These are phyloP conservation scores for Carterocephalus palaemon DNA, from an alignment of 2,888 invertebrate species.

Conservation along the genomic window DNA sequence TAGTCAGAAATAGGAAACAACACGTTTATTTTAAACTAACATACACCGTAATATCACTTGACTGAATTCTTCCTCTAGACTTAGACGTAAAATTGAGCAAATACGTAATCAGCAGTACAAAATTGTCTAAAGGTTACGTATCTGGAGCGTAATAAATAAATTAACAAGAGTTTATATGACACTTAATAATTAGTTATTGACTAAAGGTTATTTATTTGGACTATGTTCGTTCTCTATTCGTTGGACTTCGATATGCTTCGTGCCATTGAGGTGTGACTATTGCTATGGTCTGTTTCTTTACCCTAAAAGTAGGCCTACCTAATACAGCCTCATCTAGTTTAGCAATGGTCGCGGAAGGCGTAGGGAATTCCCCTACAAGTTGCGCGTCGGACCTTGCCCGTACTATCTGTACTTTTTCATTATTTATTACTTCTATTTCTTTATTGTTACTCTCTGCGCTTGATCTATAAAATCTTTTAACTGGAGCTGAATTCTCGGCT, in stretches of 20 bases:
- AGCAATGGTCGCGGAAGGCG: slow-evolving; percentile 54
- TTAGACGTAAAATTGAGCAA: slow-evolving; percentile 66
- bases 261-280: slow-evolving; percentile 36
- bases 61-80: slow-evolving; percentile 59
- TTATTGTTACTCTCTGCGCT: slow-evolving; percentile 54
- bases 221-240: slow-evolving; percentile 51
- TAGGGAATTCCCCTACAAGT: slow-evolving; percentile 53
- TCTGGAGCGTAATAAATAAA: slow-evolving; percentile 52
- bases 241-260: slow-evolving; percentile 35
- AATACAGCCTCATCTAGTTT: slow-evolving; percentile 65
- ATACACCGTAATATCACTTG: slow-evolving; percentile 79
- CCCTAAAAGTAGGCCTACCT: slow-evolving; percentile 46
- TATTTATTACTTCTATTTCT: slow-evolving; percentile 59
- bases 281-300: slow-evolving; percentile 42
- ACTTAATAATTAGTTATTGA: slow-evolving; percentile 64
- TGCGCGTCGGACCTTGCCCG: slow-evolving; percentile 55
- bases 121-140: slow-evolving; percentile 32
- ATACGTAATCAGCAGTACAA: slow-evolving; percentile 44
- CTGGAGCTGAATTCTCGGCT: slow-evolving; percentile 44
- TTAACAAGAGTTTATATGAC: slow-evolving; percentile 61
- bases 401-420: slow-evolving; percentile 64
- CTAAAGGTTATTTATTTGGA: slow-evolving; percentile 49
- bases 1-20: slow-evolving; percentile 47
- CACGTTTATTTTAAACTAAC: slow-evolving; percentile 66
- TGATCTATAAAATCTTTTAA: slow-evolving; percentile 63